Conservation (phyloP, 2,113 vertebrate genomes). For the Vireo altiloquus region DNA sequence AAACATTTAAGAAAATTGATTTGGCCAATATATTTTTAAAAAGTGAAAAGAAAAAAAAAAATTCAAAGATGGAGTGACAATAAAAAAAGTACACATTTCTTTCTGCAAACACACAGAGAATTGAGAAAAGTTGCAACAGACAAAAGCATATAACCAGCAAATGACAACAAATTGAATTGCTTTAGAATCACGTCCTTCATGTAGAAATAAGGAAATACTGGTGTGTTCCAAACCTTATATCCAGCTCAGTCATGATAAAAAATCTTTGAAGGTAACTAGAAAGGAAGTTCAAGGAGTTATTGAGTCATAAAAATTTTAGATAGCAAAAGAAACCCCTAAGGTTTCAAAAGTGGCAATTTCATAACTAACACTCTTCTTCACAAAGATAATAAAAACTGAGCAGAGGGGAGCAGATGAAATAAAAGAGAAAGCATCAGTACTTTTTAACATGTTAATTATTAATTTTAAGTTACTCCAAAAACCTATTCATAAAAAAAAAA, state of each 20-base stretch:
- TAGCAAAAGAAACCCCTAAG: neutral
- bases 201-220: neutral
- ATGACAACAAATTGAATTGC: neutral
- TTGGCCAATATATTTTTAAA: neutral
- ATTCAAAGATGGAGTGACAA: neutral
- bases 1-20: neutral
- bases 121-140: neutral
- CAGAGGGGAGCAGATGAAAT: neutral
- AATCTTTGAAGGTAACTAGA: constrained; percentile 1
- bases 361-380: neutral
- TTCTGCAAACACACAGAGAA: neutral
- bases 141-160: neutral
- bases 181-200: neutral
- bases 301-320: constrained; percentile 2
- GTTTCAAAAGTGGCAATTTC: constrained; percentile 18
- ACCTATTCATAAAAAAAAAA: neutral
- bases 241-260: neutral
- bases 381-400: neutral
- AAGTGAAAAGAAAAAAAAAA: neutral
- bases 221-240: neutral
- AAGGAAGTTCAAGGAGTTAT: neutral
- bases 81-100: neutral
- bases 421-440: neutral
- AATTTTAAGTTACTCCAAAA: neutral
- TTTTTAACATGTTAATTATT: neutral